phyloP scores from a whole-genome alignment of 2,888 invertebrate species.

The Mythimna lalbum region DNA sequence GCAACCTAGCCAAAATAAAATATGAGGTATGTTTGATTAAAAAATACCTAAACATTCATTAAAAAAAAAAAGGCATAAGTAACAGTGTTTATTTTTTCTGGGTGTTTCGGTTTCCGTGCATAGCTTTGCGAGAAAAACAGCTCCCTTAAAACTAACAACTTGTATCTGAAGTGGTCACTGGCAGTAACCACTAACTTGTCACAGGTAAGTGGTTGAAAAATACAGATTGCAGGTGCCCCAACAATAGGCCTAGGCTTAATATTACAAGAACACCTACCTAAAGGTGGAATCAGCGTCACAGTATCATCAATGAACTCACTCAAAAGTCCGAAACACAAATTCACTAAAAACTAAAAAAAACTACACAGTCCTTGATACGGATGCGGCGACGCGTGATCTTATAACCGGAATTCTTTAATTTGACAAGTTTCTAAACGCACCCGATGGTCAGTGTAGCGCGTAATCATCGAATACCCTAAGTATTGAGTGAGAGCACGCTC shows the following conservation, averaged over 20 bases:
- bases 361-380: conserved; percentile 79
- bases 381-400: conserved; percentile 75
- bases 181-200: background rate
- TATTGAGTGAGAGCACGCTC: conserved; percentile 80
- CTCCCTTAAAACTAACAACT: background rate
- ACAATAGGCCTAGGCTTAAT: conserved; percentile 36
- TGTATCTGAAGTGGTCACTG: background rate
- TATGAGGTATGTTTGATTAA: background rate
- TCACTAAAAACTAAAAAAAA: conserved; percentile 77
- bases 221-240: background rate
- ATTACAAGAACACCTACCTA: conserved; percentile 66
- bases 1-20: background rate
- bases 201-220: background rate
- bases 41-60: background rate
- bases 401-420: conserved; percentile 85
- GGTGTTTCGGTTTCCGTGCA: background rate
- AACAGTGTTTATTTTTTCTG: background rate
- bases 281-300: conserved; percentile 67
- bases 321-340: conserved; percentile 73
- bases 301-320: conserved; percentile 67
- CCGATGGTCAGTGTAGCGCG: conserved; percentile 87
- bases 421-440: conserved; percentile 84
- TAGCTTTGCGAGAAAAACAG: conserved; percentile 2
- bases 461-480: conserved; percentile 87
- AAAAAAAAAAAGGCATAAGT: background rate